These are phyloP conservation scores for Anolis sagrei DNA, from an alignment of 2,113 vertebrate genomes.

Conservation along the genomic window DNA sequence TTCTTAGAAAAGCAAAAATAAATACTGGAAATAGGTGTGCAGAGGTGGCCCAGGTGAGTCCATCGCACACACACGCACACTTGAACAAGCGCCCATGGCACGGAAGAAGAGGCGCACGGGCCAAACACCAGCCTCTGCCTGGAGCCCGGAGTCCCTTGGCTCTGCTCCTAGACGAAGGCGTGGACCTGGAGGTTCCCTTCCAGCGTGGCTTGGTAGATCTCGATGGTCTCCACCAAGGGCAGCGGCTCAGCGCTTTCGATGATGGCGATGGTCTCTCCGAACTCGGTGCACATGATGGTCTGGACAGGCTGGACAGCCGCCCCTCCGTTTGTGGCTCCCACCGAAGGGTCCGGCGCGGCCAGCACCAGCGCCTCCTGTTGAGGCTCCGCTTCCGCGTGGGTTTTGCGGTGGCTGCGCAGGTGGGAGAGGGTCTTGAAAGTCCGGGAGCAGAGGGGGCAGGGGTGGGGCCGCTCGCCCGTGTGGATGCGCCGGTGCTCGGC, in stretches of 20 bases:
- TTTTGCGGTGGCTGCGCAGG: slow-evolving; percentile 89
- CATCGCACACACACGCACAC: no score
- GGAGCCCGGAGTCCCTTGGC: no score
- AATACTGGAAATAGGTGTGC: neutral
- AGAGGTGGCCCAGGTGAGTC: no score
- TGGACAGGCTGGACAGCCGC: slow-evolving; percentile 61
- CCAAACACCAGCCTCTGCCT: no score
- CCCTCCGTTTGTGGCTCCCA: neutral
- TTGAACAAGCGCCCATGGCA: no score
- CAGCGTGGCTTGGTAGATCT: slow-evolving; percentile 83
- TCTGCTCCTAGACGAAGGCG: slow-evolving; percentile 50
- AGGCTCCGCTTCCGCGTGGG: slow-evolving; percentile 63
- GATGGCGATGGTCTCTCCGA: slow-evolving; percentile 91
- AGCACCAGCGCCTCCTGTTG: neutral
- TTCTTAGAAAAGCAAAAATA: neutral
- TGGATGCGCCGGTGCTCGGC: slow-evolving; percentile 87
- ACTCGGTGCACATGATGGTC: slow-evolving; percentile 89
- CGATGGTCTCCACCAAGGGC: slow-evolving; percentile 84
- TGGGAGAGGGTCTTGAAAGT: slow-evolving; percentile 91
- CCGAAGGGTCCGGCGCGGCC: neutral
- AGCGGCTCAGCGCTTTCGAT: slow-evolving; percentile 86
- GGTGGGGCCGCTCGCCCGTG: slow-evolving; percentile 84
- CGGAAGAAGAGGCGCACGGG: no score
- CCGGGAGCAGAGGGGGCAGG: slow-evolving; percentile 83
- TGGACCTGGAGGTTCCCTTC: slow-evolving; percentile 79